Conservation (phyloP, 2,113 vertebrate genomes). For the Podocnemis expansa region DNA sequence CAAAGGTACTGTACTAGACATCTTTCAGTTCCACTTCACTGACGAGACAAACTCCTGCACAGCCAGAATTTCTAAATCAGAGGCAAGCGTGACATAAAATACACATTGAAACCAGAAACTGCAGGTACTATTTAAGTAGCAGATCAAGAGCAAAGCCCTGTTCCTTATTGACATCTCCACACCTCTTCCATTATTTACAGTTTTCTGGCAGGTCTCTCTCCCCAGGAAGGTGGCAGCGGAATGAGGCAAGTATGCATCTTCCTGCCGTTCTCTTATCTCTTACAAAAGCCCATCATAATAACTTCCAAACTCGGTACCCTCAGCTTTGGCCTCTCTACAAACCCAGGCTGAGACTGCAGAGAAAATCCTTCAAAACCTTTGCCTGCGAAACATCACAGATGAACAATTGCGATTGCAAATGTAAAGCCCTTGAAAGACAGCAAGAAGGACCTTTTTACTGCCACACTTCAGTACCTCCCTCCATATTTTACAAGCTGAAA, state of each 20-base stretch:
- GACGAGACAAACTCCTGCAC: fast-evolving
- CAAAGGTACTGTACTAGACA: fast-evolving
- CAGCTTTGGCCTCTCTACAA: fast-evolving
- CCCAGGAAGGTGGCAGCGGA: not conserved
- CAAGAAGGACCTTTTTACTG: not conserved
- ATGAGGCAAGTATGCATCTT: fast-evolving
- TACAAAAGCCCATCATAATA: not conserved
- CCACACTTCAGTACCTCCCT: slow-evolving; percentile 20
- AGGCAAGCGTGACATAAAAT: not conserved
- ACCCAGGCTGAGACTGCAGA: not conserved
- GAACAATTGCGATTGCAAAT: not conserved
- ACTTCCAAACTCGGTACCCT: slow-evolving; percentile 19
- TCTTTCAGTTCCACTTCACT: not conserved
- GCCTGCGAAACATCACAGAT: not conserved
- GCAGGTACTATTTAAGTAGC: not conserved
- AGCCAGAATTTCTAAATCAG: fast-evolving
- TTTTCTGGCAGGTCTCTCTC: not conserved
- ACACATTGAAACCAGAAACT: fast-evolving
- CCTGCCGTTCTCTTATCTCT: not conserved
- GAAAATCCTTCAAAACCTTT: not conserved
- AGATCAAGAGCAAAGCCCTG: not conserved
- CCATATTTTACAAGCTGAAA: slow-evolving; percentile 17
- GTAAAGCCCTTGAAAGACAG: not conserved
- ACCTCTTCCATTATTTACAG: not conserved
- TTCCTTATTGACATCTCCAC: not conserved